These are phyloP conservation scores for Bombyx mandarina DNA, from an alignment of 1,140 invertebrate genomes.

Conservation along the genomic window DNA sequence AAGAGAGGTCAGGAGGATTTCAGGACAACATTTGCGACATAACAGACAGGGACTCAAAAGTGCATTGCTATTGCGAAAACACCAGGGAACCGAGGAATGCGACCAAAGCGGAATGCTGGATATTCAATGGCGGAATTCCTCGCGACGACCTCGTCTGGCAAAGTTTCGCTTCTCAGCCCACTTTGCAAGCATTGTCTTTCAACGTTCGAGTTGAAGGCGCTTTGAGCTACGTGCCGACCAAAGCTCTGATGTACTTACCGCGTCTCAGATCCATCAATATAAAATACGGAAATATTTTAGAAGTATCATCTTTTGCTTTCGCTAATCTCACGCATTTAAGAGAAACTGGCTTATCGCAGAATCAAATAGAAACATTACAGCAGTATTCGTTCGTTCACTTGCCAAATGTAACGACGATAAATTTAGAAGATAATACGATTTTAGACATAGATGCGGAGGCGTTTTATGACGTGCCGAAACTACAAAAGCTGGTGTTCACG, in stretches of 20 bases:
- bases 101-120: constrained; percentile 73
- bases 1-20: constrained; percentile 55
- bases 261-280: constrained; percentile 77
- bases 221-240: constrained; percentile 78
- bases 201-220: constrained; percentile 76
- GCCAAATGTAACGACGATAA: constrained; percentile 75
- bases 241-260: constrained; percentile 75
- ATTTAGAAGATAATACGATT: constrained; percentile 80
- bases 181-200: constrained; percentile 77
- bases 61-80: constrained; percentile 66
- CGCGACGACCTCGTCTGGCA: constrained; percentile 78
- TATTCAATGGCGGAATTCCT: constrained; percentile 76
- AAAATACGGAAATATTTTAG: constrained; percentile 79
- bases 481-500: constrained; percentile 77
- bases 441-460: constrained; percentile 78
- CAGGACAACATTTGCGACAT: constrained; percentile 66
- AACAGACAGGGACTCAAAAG: constrained; percentile 60
- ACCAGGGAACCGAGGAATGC: constrained; percentile 55
- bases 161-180: constrained; percentile 79
- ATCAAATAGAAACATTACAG: constrained; percentile 76
- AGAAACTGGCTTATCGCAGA: constrained; percentile 77
- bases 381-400: constrained; percentile 79
- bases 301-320: constrained; percentile 77
- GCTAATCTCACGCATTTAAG: constrained; percentile 77
- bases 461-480: constrained; percentile 78